phyloP scores from a whole-genome alignment of 2,797 vertebrate genomes.

The Clamator glandarius region DNA sequence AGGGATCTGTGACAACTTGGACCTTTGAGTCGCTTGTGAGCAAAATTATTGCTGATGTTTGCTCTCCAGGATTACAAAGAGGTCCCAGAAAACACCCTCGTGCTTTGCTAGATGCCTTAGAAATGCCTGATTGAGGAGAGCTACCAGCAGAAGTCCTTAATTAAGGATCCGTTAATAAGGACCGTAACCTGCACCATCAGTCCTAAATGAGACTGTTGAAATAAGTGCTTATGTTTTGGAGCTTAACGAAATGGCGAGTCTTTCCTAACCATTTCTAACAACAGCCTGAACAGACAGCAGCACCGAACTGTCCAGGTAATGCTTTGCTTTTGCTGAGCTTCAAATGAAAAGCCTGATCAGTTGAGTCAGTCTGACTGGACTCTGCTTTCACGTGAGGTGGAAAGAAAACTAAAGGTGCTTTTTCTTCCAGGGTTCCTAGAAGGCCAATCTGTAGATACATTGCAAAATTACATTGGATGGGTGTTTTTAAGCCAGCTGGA shows the following conservation, averaged over 20 bases:
- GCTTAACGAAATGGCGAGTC: neutral
- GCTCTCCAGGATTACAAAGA: neutral
- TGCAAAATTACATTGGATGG: neutral
- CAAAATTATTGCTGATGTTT: neutral
- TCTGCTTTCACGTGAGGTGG: neutral
- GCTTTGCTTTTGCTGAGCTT: slow-evolving; percentile 19
- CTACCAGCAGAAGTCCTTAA: neutral
- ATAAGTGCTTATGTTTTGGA: neutral
- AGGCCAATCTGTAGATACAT: neutral
- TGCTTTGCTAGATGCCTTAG: neutral
- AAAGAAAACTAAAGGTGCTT: neutral
- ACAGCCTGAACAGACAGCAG: neutral
- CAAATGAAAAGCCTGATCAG: neutral
- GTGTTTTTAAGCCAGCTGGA: neutral
- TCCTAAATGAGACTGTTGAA: neutral
- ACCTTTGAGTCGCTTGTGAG: neutral
- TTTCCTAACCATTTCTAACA: neutral
- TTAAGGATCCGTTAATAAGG: neutral
- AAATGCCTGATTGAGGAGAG: neutral
- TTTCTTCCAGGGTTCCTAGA: neutral
- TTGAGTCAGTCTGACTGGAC: neutral
- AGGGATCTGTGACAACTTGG: neutral
- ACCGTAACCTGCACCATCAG: neutral
- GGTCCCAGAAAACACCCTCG: neutral
- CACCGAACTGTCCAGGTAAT: neutral